Conservation (phyloP, 2,113 vertebrate genomes). For the Psittacula cyanocephala region DNA sequence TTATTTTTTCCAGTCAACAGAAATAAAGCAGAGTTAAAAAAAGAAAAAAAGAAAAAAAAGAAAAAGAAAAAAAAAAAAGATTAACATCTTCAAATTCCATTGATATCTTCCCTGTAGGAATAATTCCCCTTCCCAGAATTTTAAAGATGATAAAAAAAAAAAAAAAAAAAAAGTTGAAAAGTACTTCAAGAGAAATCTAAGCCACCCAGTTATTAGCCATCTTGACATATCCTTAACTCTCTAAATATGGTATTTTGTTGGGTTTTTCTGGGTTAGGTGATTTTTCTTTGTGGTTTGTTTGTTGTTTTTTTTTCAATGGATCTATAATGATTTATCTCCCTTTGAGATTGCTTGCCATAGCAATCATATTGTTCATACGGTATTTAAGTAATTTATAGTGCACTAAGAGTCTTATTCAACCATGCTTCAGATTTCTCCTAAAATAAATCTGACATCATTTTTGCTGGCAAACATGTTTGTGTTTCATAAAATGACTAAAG, state of each 20-base stretch:
- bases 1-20: neutral
- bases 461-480: neutral
- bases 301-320: neutral
- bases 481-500: neutral
- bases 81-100: neutral
- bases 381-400: neutral
- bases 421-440: neutral
- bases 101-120: neutral
- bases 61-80: too few species aligned
- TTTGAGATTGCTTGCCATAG: neutral
- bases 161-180: neutral
- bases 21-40: neutral
- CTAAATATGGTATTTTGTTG: neutral
- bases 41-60: too few species aligned
- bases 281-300: neutral
- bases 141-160: neutral
- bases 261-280: neutral
- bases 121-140: neutral
- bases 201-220: neutral
- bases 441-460: neutral
- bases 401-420: neutral
- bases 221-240: neutral
- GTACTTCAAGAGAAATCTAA: neutral
- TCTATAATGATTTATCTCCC: neutral
- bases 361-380: neutral